Evolutionary conservation across 2,888 invertebrate species (phyloP), one percentile per base, ranked within the genome.

Genomic region (Volucella inflata): DNA sequence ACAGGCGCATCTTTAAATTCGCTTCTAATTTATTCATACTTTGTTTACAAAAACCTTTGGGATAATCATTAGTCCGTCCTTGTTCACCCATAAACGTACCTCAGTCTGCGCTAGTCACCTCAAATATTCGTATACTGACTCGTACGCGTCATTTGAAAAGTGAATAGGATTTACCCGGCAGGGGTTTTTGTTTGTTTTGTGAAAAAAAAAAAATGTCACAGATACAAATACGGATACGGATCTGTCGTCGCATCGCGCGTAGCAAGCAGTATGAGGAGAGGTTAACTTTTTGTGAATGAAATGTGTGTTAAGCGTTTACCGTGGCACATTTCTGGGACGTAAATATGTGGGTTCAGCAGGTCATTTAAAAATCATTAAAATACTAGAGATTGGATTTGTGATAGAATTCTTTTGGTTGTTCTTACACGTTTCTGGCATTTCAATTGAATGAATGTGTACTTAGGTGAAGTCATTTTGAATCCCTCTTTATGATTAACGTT

Each of bases 321-420:
- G 12, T 44, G 60, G 17, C 42, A 30, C 30, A 60, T 44, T 60
- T 60, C 21, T 17, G 17, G 42, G 9, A 44, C 60, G 44, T 60
- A 44, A 60, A 60, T 60, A 60, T 30, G 30, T 30, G 30, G 60
- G 60, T 60, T 60, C 60, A 42, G 60, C 42, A 60, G 44, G 60
- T 60, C 60, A 60, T 60, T 60, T 60, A 44, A 60, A 60, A 60
- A 55, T 60, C 42, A 60, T 60, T 44, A 60, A 44, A 44, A 21
- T 44, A 60, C 10, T 2, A 30, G 30, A 60, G 21, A 60, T 60
- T 44, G 60, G 21, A 8, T 42, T 21, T 8, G 8, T n/a, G 60
- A 60, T 60, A 60, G 60, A 8, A 21, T 42, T 60, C 1, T 60
- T 42, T 21, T 42, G 8, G n/a, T 60, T 60, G 21, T 60, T 60